Conservation (phyloP, 1,140 invertebrate genomes). For the Monochamus saltuarius region DNA sequence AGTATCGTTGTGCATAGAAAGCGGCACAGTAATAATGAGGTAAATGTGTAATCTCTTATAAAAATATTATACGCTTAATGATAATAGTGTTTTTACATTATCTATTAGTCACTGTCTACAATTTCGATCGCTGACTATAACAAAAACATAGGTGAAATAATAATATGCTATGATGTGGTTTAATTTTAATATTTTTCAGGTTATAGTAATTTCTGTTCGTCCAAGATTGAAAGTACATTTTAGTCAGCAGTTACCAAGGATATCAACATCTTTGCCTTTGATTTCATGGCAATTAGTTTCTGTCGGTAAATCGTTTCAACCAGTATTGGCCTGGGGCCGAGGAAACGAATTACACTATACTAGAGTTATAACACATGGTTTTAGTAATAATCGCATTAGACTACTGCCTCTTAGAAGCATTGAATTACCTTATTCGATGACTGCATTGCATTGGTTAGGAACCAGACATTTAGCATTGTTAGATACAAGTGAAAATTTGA, state of each 20-base stretch:
- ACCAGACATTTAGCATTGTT: slow-evolving; percentile 80
- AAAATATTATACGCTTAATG: too few species aligned
- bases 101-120: too few species aligned
- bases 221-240: slow-evolving; percentile 63
- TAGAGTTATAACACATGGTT: slow-evolving; percentile 60
- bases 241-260: slow-evolving; percentile 57
- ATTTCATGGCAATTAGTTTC: slow-evolving; percentile 91
- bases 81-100: too few species aligned
- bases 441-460: slow-evolving; percentile 86
- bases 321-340: slow-evolving; percentile 83
- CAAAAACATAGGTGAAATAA: too few species aligned
- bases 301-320: slow-evolving; percentile 71
- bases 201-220: slow-evolving; percentile 75
- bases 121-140: too few species aligned
- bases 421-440: slow-evolving; percentile 66
- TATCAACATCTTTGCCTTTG: slow-evolving; percentile 75
- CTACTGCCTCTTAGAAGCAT: slow-evolving; percentile 69
- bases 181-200: slow-evolving; percentile 36
- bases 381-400: slow-evolving; percentile 57
- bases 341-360: slow-evolving; percentile 81
- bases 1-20: too few species aligned
- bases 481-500: slow-evolving; percentile 82
- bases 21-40: too few species aligned
- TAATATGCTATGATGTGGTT: too few species aligned
- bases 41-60: too few species aligned